A percentile compares a stretch with the other conserved stretches of the same genome.
These are phyloP conservation scores for Tinamus guttatus DNA, from an alignment of 2,113 vertebrate species.

Conservation along the genomic window DNA sequence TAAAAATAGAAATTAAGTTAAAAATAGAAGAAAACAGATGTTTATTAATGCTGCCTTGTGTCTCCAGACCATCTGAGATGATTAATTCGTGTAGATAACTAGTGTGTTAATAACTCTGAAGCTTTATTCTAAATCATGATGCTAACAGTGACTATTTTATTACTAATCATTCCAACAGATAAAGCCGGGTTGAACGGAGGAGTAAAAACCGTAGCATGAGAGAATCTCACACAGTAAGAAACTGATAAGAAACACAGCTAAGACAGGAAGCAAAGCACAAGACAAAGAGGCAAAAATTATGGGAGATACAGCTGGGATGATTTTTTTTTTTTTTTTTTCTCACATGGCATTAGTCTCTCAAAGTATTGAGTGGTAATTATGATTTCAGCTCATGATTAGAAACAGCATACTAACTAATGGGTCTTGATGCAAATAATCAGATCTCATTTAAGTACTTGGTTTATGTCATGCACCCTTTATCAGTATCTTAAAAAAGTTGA, in stretches of 20 bases:
- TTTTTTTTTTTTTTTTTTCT: neutral
- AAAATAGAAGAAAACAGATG: neutral
- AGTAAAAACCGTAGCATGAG: neutral
- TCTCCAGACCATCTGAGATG: neutral
- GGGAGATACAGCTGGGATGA: rapidly evolving
- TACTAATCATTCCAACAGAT: neutral
- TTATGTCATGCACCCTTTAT: neutral
- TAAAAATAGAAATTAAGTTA: no score
- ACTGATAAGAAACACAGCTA: neutral
- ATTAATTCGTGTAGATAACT: neutral
- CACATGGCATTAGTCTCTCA: neutral
- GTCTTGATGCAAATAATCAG: neutral
- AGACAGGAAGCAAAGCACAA: neutral
- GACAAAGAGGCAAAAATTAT: neutral
- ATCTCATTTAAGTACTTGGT: neutral
- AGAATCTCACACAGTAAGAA: neutral
- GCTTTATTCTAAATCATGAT: neutral
- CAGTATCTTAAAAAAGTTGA: neutral
- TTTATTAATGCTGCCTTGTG: neutral
- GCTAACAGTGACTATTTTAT: neutral
- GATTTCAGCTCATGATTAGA: neutral
- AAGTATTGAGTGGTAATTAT: neutral
- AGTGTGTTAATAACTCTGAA: neutral
- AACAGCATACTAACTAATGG: neutral
- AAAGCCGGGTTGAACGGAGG: neutral